phyloP scores from a whole-genome alignment of 30 jellyfish, hydroid and myxozoan genomes.

The Chrysaora quinquecirrha region DNA sequence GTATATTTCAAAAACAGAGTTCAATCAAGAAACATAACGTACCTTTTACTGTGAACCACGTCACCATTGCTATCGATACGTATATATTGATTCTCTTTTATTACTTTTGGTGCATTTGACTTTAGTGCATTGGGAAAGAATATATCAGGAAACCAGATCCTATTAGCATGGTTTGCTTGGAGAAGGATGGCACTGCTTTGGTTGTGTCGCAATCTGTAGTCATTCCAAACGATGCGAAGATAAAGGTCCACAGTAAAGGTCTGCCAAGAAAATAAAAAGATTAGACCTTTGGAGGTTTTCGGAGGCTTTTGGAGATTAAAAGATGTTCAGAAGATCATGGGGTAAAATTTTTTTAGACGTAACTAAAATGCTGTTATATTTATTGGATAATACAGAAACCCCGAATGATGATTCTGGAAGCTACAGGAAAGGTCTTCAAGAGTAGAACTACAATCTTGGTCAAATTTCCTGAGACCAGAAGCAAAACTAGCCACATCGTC shows the following conservation, averaged over 20 bases:
- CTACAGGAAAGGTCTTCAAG: too few species aligned
- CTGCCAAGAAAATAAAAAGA: not conserved
- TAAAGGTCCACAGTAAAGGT: conserved; percentile 10
- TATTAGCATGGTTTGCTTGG: not conserved
- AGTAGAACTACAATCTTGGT: too few species aligned
- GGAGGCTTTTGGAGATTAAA: too few species aligned
- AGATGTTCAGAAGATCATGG: too few species aligned
- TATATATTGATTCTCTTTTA: not conserved
- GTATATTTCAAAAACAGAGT: too few species aligned
- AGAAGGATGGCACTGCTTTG: not conserved
- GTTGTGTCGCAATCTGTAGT: conserved; percentile 7
- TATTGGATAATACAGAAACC: too few species aligned
- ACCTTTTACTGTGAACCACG: not conserved
- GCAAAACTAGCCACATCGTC: too few species aligned
- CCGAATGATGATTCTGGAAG: too few species aligned
- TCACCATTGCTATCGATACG: not conserved
- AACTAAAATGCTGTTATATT: too few species aligned
- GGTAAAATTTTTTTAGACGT: too few species aligned
- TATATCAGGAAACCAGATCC: conserved; percentile 15
- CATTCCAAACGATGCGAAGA: not conserved
- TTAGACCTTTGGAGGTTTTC: too few species aligned
- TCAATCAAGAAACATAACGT: not conserved
- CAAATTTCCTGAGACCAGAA: too few species aligned
- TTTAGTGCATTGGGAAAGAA: conserved; percentile 6
- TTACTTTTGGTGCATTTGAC: not conserved